phyloP scores from a whole-genome alignment of 2,113 vertebrate species.

The Lepidothrix coronata region DNA sequence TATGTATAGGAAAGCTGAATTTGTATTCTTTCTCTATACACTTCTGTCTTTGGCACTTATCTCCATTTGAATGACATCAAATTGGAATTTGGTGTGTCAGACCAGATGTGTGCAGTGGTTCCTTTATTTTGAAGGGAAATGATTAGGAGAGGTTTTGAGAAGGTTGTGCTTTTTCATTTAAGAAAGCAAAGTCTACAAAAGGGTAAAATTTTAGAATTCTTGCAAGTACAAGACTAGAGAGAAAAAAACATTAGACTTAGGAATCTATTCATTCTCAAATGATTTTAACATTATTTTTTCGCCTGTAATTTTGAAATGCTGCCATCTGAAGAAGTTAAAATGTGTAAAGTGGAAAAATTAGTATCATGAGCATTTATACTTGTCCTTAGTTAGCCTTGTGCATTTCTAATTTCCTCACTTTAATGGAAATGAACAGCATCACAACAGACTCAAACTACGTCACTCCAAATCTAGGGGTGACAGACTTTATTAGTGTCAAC shows the following conservation, averaged over 20 bases:
- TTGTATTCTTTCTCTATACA: neutral
- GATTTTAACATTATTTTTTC: neutral
- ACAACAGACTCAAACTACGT: neutral
- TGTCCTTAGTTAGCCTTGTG: neutral
- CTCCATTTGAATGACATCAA: conserved; percentile 16
- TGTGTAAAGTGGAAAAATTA: neutral
- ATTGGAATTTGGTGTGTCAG: neutral
- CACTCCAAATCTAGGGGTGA: neutral
- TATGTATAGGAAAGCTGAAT: conserved; percentile 11
- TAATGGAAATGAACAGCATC: neutral
- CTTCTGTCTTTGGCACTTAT: neutral
- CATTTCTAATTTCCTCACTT: neutral
- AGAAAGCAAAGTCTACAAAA: neutral
- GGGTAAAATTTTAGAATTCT: neutral
- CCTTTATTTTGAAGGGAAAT: neutral
- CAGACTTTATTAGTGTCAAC: neutral
- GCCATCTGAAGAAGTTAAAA: neutral
- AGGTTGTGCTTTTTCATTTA: neutral
- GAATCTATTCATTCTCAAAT: neutral
- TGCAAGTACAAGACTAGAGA: neutral
- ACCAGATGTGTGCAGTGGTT: neutral
- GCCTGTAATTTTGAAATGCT: neutral
- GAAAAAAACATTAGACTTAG: neutral
- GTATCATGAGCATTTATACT: neutral
- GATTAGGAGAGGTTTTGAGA: neutral